Evolutionary conservation across 2,113 vertebrate species (phyloP).

Genomic region (Etia nguti): DNA sequence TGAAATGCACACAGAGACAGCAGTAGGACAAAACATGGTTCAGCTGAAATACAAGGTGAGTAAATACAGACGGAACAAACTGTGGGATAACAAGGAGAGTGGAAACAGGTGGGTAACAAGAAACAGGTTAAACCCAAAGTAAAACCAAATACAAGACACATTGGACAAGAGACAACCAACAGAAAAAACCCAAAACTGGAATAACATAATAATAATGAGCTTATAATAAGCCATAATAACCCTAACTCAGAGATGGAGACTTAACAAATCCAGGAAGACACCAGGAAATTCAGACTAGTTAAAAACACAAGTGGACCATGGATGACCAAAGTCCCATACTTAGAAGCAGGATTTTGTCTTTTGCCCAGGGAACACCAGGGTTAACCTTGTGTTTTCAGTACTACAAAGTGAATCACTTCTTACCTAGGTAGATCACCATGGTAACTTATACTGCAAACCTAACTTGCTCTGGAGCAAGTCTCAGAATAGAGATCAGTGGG

Average conservation of each 20-base stretch:
- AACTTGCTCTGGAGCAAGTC: background rate
- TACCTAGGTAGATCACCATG: background rate
- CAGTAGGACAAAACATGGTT: background rate
- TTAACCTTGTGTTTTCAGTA: background rate
- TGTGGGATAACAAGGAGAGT: background rate
- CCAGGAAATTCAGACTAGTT: background rate
- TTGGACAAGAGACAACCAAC: background rate
- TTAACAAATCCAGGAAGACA: background rate
- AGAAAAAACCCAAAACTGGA: background rate
- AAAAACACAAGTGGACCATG: background rate
- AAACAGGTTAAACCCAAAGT: background rate
- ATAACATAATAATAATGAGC: background rate
- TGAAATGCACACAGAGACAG: background rate
- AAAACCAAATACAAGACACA: background rate
- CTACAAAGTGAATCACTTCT: background rate
- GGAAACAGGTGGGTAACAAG: background rate
- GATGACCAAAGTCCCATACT: background rate
- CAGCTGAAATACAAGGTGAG: background rate
- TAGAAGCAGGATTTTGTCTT: background rate
- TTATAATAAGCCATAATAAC: background rate
- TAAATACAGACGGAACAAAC: background rate
- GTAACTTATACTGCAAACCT: background rate
- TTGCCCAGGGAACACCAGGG: no score
- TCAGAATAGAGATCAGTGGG: background rate
- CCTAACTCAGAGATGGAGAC: background rate